Evolutionary conservation across 2,797 vertebrate genomes (phyloP), one percentile per base, ranked within the genome.

Genomic region (Lacerta viridis): DNA sequence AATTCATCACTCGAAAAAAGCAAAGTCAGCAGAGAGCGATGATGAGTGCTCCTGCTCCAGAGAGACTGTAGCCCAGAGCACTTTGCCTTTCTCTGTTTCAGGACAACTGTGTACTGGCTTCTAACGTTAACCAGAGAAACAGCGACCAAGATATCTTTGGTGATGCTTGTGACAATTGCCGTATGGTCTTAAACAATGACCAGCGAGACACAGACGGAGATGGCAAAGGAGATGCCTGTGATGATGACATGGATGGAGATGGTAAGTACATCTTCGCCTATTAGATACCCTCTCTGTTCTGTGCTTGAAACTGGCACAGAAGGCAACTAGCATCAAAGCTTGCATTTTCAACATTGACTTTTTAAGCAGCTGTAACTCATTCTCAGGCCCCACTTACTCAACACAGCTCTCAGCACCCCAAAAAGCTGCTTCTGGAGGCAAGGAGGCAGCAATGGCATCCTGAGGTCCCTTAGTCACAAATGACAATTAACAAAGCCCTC

Each of bases 221-320:
- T 36, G 98, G 99, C 85, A 98, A 96, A 93, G 99, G 99, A 89
- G 99, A 99, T 43, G 97, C 98, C 92, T 99, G 99, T 55, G 99
- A 99, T 77, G 98, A 99, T 20, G 99, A 99, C 97, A 99, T 99
- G 98, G 99, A 99, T 87, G 98, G 98, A 94, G 99, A 99, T n/a
- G 98, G 99, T 99, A 90, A 91, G 95, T 91, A 85, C 66, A 91
- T 90, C 89, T 84, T 93, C 43, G 71, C 87, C 10, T 13, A 36
- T 72, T 15, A 36, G 29, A 72, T 33, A 72, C 29, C n/a, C n/a
- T 72, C 71, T 87, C 43, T 80, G 36, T 89, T 25, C n/a, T 17
- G 0, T 27, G 84, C 17, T 50, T 92, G 43, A 86, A 39, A 81
- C 66, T 92, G 88, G 33, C 10, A 5, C 25, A 87, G 68, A 72